These are phyloP conservation scores for Arbacia lixula DNA, from an alignment of 53 echinoderm and acorn worm species.

Conservation along the genomic window DNA sequence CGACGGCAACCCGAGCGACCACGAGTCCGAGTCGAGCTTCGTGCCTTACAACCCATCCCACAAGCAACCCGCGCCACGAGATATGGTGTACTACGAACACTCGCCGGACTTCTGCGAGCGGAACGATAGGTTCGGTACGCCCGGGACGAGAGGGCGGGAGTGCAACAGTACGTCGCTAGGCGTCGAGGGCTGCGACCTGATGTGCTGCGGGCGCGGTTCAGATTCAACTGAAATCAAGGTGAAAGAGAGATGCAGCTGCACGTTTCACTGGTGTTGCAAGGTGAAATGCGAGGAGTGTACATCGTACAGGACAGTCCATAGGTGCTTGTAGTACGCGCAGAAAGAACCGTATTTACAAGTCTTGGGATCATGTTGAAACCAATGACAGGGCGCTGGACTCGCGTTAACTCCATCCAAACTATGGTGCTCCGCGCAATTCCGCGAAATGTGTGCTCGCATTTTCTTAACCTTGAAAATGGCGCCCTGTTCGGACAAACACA, in stretches of 20 bases:
- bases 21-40: conserved; percentile 64
- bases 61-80: conserved; percentile 73
- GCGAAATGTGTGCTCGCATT: no score
- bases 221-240: conserved; percentile 67
- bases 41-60: conserved; percentile 89
- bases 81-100: conserved; percentile 94
- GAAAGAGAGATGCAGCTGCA: conserved; percentile 92
- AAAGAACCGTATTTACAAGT: no score
- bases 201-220: conserved; percentile 93
- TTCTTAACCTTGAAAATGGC: no score
- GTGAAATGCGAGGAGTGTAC: conserved; percentile 92
- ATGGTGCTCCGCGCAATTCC: no score
- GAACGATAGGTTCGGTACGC: conserved; percentile 72
- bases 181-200: conserved; percentile 91
- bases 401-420: no score
- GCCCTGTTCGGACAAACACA: no score
- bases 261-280: conserved; percentile 98
- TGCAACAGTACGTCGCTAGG: conserved; percentile 96
- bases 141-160: conserved; percentile 82
- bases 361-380: no score
- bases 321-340: conserved; percentile 86
- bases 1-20: conserved; percentile 76
- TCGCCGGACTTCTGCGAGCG: conserved; percentile 93
- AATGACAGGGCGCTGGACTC: no score
- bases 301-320: conserved; percentile 70